Percentiles rank a stretch among this genome's conserved stretches.
Conservation (phyloP, 2,113 vertebrate species). For the Ochotona princeps region DNA sequence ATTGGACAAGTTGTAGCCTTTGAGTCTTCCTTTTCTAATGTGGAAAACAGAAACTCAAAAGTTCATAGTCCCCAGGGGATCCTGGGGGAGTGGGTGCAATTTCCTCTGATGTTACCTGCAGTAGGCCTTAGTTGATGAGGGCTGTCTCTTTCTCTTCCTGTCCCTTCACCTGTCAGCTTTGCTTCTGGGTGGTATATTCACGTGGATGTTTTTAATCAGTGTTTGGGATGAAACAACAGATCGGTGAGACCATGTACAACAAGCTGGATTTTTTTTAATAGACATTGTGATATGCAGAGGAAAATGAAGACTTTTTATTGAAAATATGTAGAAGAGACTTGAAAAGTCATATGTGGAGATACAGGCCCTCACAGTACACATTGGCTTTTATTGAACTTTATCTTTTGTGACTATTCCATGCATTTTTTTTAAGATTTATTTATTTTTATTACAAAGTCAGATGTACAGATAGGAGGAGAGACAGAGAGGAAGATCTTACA, state of each 20-base stretch:
- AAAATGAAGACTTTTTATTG: background rate
- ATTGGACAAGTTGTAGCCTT: background rate
- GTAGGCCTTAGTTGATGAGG: accelerated
- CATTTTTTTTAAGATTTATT: too few species aligned
- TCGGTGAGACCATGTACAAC: background rate
- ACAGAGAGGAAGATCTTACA: too few species aligned
- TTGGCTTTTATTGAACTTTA: background rate
- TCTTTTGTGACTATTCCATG: background rate
- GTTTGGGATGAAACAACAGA: background rate
- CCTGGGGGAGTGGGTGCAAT: accelerated
- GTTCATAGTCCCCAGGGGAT: accelerated
- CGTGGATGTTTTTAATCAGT: background rate
- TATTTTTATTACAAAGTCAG: too few species aligned
- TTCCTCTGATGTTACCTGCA: accelerated
- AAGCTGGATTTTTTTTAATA: background rate
- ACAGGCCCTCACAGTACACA: background rate
- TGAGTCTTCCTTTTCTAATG: background rate
- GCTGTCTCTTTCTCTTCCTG: background rate
- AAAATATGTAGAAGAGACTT: background rate
- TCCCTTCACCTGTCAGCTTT: accelerated
- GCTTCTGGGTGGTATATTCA: background rate
- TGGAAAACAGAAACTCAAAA: too few species aligned
- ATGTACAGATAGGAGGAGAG: too few species aligned
- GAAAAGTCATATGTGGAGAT: background rate
- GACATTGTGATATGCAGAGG: background rate